A percentile compares a stretch with the other conserved stretches of the same genome.
Evolutionary conservation across 2,888 invertebrate species (phyloP).

Genomic region (Colletes collaris): DNA sequence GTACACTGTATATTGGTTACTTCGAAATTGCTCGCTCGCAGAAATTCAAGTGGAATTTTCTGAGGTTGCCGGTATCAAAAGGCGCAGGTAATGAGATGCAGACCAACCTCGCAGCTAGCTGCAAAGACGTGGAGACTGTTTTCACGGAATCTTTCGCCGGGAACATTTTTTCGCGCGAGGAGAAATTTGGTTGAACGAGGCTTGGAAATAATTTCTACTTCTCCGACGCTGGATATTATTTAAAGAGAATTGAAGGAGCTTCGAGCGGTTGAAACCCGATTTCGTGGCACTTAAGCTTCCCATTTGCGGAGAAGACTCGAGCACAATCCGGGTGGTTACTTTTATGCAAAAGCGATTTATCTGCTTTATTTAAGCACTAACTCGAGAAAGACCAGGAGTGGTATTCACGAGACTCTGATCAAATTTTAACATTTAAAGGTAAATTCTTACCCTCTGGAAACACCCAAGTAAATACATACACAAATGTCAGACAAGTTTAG

Average conservation of each 20-base stretch:
- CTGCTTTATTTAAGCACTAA: background rate
- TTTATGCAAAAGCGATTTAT: background rate
- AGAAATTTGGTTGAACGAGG: background rate
- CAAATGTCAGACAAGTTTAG: too few species aligned
- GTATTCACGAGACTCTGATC: too few species aligned
- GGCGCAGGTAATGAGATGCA: too few species aligned
- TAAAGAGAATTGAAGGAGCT: slow-evolving; percentile 36
- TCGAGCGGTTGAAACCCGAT: slow-evolving; percentile 32
- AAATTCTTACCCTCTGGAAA: too few species aligned
- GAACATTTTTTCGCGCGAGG: background rate
- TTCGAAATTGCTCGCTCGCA: background rate
- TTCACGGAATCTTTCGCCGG: too few species aligned
- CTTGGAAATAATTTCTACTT: slow-evolving; percentile 15
- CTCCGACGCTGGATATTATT: slow-evolving; percentile 24
- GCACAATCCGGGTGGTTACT: slow-evolving; percentile 1
- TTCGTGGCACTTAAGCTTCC: slow-evolving; percentile 34
- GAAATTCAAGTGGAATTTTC: background rate
- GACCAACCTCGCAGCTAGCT: too few species aligned
- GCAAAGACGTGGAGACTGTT: too few species aligned
- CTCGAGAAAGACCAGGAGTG: too few species aligned
- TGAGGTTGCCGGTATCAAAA: background rate
- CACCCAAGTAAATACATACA: too few species aligned
- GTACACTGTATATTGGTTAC: background rate
- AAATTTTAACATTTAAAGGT: too few species aligned
- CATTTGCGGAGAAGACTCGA: background rate